These are phyloP conservation scores for Felis chaus DNA, from an alignment of 2,113 vertebrate genomes.

Conservation along the genomic window DNA sequence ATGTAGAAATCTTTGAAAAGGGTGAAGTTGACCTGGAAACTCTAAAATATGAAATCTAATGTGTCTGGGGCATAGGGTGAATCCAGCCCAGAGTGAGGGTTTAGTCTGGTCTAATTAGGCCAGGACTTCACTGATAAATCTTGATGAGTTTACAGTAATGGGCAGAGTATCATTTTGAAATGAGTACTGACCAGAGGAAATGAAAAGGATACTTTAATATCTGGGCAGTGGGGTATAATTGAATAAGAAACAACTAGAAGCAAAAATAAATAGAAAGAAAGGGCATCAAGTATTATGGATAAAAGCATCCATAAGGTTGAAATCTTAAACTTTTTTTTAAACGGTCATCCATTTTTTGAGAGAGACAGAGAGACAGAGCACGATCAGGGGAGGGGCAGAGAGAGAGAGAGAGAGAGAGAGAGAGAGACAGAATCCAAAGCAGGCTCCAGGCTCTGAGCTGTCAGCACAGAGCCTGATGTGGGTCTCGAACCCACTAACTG, in stretches of 20 bases:
- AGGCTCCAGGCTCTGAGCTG: too few species aligned
- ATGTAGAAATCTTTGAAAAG: not conserved
- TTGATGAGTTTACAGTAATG: not conserved
- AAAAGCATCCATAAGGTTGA: not conserved
- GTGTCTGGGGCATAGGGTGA: not conserved
- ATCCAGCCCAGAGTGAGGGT: not conserved
- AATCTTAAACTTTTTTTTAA: not conserved
- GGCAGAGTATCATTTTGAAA: not conserved
- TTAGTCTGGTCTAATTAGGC: not conserved
- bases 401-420: too few species aligned
- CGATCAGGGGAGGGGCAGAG: too few species aligned
- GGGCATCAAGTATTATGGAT: not conserved
- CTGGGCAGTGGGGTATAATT: not conserved
- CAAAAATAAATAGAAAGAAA: not conserved
- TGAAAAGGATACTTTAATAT: not conserved
- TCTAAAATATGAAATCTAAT: not conserved
- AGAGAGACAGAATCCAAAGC: too few species aligned
- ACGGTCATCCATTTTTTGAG: too few species aligned
- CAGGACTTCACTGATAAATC: not conserved
- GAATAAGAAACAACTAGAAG: not conserved
- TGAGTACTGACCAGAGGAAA: not conserved
- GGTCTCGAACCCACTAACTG: too few species aligned
- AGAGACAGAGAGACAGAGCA: too few species aligned
- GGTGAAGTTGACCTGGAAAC: not conserved
- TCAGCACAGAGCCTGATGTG: too few species aligned